Evolutionary conservation across 1,140 invertebrate species (phyloP).

Genomic region (Ditylenchus dipsaci): DNA sequence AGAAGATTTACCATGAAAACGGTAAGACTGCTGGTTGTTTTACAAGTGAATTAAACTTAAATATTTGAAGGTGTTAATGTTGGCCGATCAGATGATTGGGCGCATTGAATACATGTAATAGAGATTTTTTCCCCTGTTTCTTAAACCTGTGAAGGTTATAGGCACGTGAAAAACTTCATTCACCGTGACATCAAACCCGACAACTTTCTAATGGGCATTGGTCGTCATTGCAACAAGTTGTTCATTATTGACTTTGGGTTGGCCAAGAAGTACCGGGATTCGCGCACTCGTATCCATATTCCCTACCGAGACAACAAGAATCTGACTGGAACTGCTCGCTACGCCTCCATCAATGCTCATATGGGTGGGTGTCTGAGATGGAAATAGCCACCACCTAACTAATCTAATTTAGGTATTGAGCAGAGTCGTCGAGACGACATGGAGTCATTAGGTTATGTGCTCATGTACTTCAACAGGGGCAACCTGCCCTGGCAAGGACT

Average conservation of each 20-base stretch:
- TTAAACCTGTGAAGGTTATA: conserved; percentile 60
- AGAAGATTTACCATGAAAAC: conserved; percentile 90
- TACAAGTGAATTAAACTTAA: no score
- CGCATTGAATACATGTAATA: conserved; percentile 1
- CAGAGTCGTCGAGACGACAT: conserved; percentile 34
- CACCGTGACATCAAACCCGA: conserved; percentile 62
- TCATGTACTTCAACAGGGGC: conserved; percentile 89
- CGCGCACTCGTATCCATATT: conserved; percentile 78
- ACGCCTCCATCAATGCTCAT: conserved; percentile 63
- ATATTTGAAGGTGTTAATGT: conserved; percentile 70
- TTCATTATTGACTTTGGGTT: conserved; percentile 94
- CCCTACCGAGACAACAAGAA: conserved; percentile 74
- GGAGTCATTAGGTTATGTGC: conserved; percentile 68
- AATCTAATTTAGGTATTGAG: conserved; percentile 24
- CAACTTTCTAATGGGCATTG: conserved; percentile 69
- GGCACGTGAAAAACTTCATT: conserved; percentile 68
- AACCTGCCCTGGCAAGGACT: conserved; percentile 68
- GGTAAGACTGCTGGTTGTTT: conserved; percentile 59
- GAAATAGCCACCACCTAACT: neutral
- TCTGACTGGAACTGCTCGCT: conserved; percentile 62
- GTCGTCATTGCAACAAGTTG: conserved; percentile 83
- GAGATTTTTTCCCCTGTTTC: no score
- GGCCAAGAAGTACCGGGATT: conserved; percentile 87
- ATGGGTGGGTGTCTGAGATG: conserved; percentile 56
- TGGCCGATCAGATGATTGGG: conserved; percentile 85